These are phyloP conservation scores for Neotragus moschatus DNA, from an alignment of 2,113 vertebrate species.

Conservation along the genomic window DNA sequence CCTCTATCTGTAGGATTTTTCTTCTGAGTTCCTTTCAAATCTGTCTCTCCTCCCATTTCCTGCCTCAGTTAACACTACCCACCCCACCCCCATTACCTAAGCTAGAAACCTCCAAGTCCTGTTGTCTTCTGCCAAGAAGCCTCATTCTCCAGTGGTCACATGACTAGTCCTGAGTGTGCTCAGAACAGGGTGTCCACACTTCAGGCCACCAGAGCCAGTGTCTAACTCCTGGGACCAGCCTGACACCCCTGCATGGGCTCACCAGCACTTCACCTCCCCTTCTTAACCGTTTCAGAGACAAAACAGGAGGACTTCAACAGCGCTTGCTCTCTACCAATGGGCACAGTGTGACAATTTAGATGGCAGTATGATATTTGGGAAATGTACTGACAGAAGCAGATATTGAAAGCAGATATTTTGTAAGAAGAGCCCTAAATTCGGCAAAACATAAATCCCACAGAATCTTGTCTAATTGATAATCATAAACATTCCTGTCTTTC, in stretches of 20 bases:
- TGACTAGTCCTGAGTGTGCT: not conserved
- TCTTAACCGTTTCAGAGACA: not conserved
- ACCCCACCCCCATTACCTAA: not conserved
- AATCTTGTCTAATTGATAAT: not conserved
- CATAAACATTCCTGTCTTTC: not conserved
- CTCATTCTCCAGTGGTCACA: not conserved
- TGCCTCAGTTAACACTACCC: not conserved
- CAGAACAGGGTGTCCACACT: not conserved
- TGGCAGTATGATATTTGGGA: not conserved
- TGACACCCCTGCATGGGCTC: not conserved
- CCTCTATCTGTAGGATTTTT: not conserved
- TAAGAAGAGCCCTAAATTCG: not conserved
- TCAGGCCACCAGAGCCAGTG: not conserved
- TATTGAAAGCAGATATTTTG: not conserved
- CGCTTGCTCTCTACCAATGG: not conserved
- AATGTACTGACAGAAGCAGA: not conserved
- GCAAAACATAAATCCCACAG: not conserved
- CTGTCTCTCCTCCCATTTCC: not conserved
- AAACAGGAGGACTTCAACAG: not conserved
- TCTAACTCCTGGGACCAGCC: not conserved
- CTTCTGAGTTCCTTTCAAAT: not conserved
- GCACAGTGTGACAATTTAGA: not conserved
- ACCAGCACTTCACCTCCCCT: not conserved
- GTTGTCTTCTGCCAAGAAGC: not conserved
- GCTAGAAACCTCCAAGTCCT: not conserved